Evolutionary conservation across 1,140 invertebrate genomes (phyloP), one percentile per base, ranked within the genome.

Genomic region (Drosophila equinoxialis): DNA sequence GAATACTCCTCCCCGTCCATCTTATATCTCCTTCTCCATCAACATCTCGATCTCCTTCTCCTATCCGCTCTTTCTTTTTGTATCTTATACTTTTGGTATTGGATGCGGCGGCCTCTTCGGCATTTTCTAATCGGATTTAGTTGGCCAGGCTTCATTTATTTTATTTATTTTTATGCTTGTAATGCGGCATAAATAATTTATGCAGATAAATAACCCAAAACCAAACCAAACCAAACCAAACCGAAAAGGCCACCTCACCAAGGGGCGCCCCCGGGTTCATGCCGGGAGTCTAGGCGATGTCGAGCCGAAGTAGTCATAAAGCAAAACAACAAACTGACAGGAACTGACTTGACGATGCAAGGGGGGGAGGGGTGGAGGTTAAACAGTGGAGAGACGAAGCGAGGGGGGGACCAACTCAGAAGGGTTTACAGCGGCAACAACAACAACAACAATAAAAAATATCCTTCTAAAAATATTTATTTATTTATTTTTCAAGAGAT

Each of bases 121-220:
- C 71, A 68, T 89, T 83, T 87, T 89, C 83, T 87, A 87, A 87
- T 87, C 83, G 84, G 83, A 87, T 87, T 87, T 87, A 87, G 83
- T 89, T 85, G 77, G 45, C 66, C 64, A 63, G 65, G 77, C 83
- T 80, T 80, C 84, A 87, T 89, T 87, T 87, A 87, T 89, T 87
- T 87, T 87, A 87, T 89, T 87, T 87, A 87, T 87, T 87, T 87
- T 87, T 87, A 87, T 87, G 83, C 84, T 82, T 74, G 71, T 87
- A 87, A 87, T 87, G 83, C 83, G 77, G 83, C 83, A 89, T 87
- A 87, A 87, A 89, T 87, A 87, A 87, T 87, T 87, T 87, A 87
- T 87, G 84, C 83, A 89, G 80, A 87, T 87, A 87, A 87, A 87
- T 87, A 87, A 87, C 83, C 77, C 83, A 73, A 77, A 79, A 83